Conservation (phyloP, 2,113 vertebrate genomes). For the Microcebus lehilahytsara region DNA sequence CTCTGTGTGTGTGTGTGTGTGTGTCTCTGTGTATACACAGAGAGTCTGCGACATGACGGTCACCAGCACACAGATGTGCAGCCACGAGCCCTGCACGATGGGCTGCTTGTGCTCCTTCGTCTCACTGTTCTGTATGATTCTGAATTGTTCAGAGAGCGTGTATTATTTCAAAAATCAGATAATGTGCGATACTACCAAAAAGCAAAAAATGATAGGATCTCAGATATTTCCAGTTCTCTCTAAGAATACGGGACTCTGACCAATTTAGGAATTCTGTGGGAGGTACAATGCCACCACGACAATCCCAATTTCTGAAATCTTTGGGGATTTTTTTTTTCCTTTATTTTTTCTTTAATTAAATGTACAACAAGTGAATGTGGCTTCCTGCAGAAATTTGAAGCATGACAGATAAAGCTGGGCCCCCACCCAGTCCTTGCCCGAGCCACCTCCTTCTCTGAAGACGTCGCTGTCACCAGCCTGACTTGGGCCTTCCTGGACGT, state of each 20-base stretch:
- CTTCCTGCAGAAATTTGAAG: background rate
- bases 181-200: background rate
- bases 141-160: accelerated
- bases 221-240: background rate
- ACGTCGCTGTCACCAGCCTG: background rate
- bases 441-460: background rate
- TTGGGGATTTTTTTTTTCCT: background rate
- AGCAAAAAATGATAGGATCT: background rate
- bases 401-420: background rate
- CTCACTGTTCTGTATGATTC: accelerated
- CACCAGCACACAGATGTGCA: accelerated
- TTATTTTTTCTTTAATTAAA: background rate
- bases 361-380: background rate
- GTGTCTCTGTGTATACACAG: no score
- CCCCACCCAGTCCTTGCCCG: background rate
- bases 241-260: background rate
- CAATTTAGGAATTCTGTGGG: background rate
- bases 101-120: accelerated
- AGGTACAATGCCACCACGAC: accelerated
- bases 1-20: accelerated
- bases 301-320: background rate
- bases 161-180: background rate
- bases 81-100: accelerated
- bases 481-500: background rate
- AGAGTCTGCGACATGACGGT: accelerated